Base-by-base conservation (phyloP, 2,113 vertebrate genomes). In the Willisornis vidua region DNA sequence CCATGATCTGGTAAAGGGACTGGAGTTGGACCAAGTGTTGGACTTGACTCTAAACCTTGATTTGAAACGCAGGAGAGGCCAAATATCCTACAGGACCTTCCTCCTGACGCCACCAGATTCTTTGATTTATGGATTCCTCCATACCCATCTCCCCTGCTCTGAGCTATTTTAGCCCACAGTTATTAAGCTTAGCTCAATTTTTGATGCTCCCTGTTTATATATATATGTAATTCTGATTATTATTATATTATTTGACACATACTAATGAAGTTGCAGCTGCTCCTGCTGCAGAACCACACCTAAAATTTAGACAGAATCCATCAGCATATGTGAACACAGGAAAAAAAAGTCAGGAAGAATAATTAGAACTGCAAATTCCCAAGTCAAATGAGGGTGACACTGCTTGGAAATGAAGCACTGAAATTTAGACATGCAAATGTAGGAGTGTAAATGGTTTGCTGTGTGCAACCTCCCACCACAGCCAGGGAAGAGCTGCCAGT, bases 401-500 rank as follows among this genome's bases (percentile, higher is more conserved):
- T 48, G 33, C 23, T 78, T 70, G 33, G 24, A 68, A 86, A 71
- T 33, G 3, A 22, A 33, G 52, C 12, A 22, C 12, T 82, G 83
- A 89, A 75, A 79, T 83, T 89, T 79, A 83, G 57, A 41, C n/a
- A 14, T n/a, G 14, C 18, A 55, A 83, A 66, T 31, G 57, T 71
- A 75, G 77, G 81, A 83, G 57, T 87, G 33, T 33, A 43, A 70
- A 75, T 66, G 22, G 33, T 31, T 79, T 52, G 7, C 3, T 43
- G 29, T 83, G 81, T 46, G 29, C 59, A 71, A 57, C 72, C 61
- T 92, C 92, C 82, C 57, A 94, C 72, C 19, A 19, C 9, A 43
- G 71, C 8, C 37, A 45, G n/a, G 14, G 31, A 52, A 68, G 54
- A 43, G 14, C 12, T 67, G 9, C 25, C 52, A 62, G 4, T 46